Base-by-base conservation (phyloP, 2,113 vertebrate genomes). In the Alethe diademata region DNA sequence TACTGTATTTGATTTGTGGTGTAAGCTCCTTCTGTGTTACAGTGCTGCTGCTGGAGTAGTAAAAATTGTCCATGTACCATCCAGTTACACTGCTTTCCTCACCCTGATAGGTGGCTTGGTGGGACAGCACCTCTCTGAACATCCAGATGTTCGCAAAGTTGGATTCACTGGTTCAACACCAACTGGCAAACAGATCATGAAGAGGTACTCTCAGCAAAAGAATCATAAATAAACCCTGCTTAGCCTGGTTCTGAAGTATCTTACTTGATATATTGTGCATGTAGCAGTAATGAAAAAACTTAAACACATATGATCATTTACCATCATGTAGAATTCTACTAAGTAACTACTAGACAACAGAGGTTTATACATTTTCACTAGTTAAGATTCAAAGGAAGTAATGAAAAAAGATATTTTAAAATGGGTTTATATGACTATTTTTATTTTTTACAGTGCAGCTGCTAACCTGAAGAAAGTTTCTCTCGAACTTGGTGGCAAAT, bases 121-220 rank as follows among this genome's bases (percentile, higher is more conserved):
- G 16, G 98, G 98, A 81, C 98, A 98, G 38, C 97, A 95, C 43
- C 97, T 98, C 31, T 98, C 98, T 19, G 98, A 98, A 54, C 98
- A 98, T 16, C 98, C 98, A 12, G 98, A 98, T 45, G 95, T 98
- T 72, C 98, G 98, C 70, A 98, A 98, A 76, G 97, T 98, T 42
- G 98, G 98, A 18, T 98, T 98, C 95, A 98, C 98, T 4, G 98
- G 98, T 14, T 98, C 98, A 72, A 98, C 98, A 4, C 95, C 96
- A 19, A 94, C 98, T 57, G 98, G 98, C n/a, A 98, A 98, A 95
- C 97, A 98, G 95, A 98, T 98, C 95, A 98, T 98, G 98, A 98
- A 98, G 66, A 98, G 98, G 98, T 98, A 94, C 42, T 81, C 50
- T 70, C 29, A 90, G 40, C 45, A 85, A 64, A 89, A 89, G 56